Base-by-base conservation (phyloP, 2,888 invertebrate species). In the Ormyrus labotus region DNA sequence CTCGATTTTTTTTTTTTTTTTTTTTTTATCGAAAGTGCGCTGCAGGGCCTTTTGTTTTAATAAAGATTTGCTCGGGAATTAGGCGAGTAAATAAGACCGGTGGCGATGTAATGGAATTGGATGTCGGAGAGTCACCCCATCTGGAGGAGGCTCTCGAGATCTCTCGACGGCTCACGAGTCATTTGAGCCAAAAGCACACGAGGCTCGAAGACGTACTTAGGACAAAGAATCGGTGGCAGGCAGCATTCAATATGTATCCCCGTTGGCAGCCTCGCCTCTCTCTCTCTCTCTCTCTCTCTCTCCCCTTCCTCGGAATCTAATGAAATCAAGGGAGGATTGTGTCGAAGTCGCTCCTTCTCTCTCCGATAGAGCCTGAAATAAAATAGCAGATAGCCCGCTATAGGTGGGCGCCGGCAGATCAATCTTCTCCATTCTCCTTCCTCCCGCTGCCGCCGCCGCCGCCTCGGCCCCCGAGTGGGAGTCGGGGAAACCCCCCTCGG, bases 351-450 rank as follows among this genome's bases (percentile, higher is more conserved):
- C 79, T 58, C 6, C 34, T 34, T 34, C 34, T 34, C 34, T 34
- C 34, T 34, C 34, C 34, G 78, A 80, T 76, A 84, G 82, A 83
- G 83, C 83, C 84, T 85, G 83, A 82, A 84, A 84, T 85, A 84
- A 84, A 84, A 84, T 81, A 83, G 50, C 81, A 83, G 84, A 82
- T 82, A 82, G 82, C 9, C 19, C 51, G 55, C 76, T 83, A 82
- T 81, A 83, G 81, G 80, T 78, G 78, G 82, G 83, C 82, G 34
- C 83, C 70, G 75, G 81, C 85, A 84, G 85, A 86, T 86, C 85
- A 86, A 86, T 86, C 86, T 85, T 85, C 83, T 63, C 63, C 83
- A 82, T 83, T 84, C 84, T 85, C 83, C 85, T 80, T 82, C 81
- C 48, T 7, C 6, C 13, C 48, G 60, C 34, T 48, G 13, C 55